A percentile compares a stretch with the other conserved stretches of the same genome.
These are phyloP conservation scores for Drosophila melanocephala DNA, from an alignment of 2,888 invertebrate species.

Conservation along the genomic window DNA sequence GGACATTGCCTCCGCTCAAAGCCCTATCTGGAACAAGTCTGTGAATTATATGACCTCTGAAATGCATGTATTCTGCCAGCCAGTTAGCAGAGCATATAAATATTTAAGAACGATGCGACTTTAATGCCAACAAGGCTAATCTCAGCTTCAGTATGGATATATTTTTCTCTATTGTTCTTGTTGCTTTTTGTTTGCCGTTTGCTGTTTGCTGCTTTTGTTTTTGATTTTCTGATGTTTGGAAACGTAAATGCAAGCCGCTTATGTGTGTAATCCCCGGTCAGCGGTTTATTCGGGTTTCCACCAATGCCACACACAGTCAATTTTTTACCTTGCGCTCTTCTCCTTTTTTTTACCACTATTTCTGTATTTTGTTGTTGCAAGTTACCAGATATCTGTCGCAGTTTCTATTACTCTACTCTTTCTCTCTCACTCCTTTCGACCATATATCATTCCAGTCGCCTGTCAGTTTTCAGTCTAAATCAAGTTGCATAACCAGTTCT, in stretches of 20 bases:
- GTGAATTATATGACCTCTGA: slow-evolving; percentile 45
- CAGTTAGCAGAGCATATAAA: slow-evolving; percentile 57
- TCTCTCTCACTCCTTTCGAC: neutral
- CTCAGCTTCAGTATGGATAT: slow-evolving; percentile 13
- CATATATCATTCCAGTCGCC: slow-evolving; percentile 27
- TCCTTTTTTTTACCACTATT: slow-evolving; percentile 1
- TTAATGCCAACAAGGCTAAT: slow-evolving; percentile 42
- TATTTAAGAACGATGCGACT: slow-evolving; percentile 48
- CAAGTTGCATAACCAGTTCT: slow-evolving; percentile 31
- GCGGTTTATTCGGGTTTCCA: slow-evolving; percentile 61
- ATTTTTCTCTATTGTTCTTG: slow-evolving; percentile 22
- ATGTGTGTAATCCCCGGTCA: slow-evolving; percentile 63
- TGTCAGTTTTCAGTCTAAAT: slow-evolving; percentile 30
- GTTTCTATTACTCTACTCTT: neutral
- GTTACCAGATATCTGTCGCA: neutral
- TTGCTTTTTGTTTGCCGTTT: neutral
- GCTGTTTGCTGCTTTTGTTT: slow-evolving; percentile 15
- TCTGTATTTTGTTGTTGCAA: slow-evolving; percentile 5
- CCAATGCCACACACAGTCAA: slow-evolving; percentile 40
- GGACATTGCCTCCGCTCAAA: slow-evolving; percentile 19
- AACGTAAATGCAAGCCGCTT: slow-evolving; percentile 63
- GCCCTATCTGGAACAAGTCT: neutral
- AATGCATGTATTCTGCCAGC: slow-evolving; percentile 57
- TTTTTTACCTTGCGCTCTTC: slow-evolving; percentile 46
- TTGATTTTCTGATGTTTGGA: slow-evolving; percentile 23